These are phyloP conservation scores for Lumbricus terrestris DNA, from an alignment of 2,888 invertebrate genomes.

Conservation along the genomic window DNA sequence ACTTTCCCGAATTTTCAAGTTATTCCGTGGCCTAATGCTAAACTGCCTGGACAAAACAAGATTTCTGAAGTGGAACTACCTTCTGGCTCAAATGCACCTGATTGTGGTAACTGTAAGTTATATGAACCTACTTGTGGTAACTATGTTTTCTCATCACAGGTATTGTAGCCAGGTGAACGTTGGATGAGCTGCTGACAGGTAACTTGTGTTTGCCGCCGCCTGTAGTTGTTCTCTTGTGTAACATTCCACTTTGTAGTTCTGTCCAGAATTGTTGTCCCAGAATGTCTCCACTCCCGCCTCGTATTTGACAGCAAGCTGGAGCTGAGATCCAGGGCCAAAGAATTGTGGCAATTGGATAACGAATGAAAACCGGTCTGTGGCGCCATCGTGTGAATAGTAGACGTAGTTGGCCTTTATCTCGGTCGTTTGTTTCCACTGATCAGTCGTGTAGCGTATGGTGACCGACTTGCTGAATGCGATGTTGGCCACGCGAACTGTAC, in stretches of 20 bases:
- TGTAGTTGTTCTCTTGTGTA: constrained; percentile 26
- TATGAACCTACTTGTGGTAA: not conserved
- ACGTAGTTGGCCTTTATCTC: constrained; percentile 82
- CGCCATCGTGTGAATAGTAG: constrained; percentile 76
- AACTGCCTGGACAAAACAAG: not conserved
- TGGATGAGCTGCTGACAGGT: not conserved
- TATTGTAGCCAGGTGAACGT: constrained; percentile 12
- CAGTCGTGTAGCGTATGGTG: constrained; percentile 79
- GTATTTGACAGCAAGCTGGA: constrained; percentile 50
- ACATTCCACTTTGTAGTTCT: constrained; percentile 54
- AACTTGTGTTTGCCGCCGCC: not conserved
- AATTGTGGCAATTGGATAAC: constrained; percentile 57
- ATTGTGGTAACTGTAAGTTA: not conserved
- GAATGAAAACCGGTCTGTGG: constrained; percentile 84
- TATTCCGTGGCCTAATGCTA: not conserved
- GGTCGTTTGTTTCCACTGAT: constrained; percentile 80
- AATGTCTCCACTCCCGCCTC: constrained; percentile 44
- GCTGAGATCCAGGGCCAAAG: constrained; percentile 43
- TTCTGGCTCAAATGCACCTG: not conserved
- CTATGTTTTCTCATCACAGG: not conserved
- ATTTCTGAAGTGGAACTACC: not conserved
- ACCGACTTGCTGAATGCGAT: constrained; percentile 88
- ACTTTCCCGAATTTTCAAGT: not conserved
- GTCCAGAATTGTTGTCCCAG: constrained; percentile 54
- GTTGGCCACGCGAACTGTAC: constrained; percentile 81